A percentile compares a stretch with the other conserved stretches of the same genome.
phyloP scores from a whole-genome alignment of 2,113 vertebrate genomes.

The Indri indri region DNA sequence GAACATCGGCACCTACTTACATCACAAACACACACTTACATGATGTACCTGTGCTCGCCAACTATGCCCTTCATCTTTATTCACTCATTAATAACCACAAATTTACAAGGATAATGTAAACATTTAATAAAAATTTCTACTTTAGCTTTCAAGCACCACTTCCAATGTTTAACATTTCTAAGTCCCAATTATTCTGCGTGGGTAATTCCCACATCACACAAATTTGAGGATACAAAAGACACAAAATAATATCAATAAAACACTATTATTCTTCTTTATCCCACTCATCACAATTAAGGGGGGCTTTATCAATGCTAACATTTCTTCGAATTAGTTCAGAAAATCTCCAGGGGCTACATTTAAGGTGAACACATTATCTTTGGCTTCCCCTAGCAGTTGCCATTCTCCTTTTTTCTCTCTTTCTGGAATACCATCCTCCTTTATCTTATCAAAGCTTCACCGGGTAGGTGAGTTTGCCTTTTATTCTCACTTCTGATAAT shows the following conservation, averaged over 20 bases:
- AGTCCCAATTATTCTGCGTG: neutral
- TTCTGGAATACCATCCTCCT: neutral
- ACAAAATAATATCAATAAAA: neutral
- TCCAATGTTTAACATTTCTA: neutral
- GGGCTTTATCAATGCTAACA: neutral
- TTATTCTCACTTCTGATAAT: neutral
- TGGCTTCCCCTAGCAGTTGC: neutral
- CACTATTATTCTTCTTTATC: neutral
- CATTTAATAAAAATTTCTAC: neutral
- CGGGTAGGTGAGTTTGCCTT: neutral
- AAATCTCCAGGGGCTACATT: neutral
- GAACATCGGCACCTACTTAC: neutral
- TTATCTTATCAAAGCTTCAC: neutral
- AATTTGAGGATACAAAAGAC: neutral
- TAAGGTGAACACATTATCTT: neutral
- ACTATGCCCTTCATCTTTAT: constrained; percentile 24
- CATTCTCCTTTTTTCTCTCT: neutral
- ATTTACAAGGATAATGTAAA: constrained; percentile 36
- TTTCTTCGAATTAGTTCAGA: neutral
- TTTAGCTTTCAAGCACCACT: neutral
- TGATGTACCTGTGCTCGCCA: neutral
- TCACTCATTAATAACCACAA: constrained; percentile 29
- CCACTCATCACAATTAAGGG: neutral
- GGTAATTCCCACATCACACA: neutral
- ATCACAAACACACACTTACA: neutral